A percentile compares a stretch with the other conserved stretches of the same genome.
These are phyloP conservation scores for Pachyuromys duprasi DNA, from an alignment of 2,797 vertebrate genomes.

Conservation along the genomic window DNA sequence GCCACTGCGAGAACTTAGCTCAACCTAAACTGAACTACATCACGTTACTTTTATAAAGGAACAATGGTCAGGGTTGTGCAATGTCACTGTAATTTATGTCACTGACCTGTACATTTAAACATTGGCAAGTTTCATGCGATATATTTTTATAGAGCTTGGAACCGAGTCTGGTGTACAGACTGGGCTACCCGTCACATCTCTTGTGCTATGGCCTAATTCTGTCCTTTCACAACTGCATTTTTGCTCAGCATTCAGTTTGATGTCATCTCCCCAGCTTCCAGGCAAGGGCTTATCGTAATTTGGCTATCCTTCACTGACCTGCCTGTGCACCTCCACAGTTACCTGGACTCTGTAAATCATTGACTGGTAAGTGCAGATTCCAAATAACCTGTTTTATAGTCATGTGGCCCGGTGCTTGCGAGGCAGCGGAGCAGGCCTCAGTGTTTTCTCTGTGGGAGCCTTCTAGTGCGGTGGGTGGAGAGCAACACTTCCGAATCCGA, in stretches of 20 bases:
- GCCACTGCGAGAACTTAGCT: neutral
- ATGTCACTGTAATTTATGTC: neutral
- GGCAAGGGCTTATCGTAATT: neutral
- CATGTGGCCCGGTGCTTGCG: neutral
- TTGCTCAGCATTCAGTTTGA: neutral
- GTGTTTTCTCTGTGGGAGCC: neutral
- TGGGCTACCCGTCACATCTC: neutral
- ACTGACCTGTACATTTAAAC: neutral
- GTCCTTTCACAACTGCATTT: neutral
- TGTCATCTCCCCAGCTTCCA: neutral
- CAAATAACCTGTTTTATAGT: constrained; percentile 37
- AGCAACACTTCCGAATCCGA: neutral
- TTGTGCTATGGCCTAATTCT: neutral
- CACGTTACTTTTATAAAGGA: neutral
- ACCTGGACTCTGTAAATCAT: constrained; percentile 62
- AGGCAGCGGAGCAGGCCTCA: neutral
- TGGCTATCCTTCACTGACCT: constrained; percentile 14
- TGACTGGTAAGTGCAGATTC: neutral
- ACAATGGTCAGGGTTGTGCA: neutral
- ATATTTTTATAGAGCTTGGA: neutral
- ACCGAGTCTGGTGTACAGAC: too few species aligned
- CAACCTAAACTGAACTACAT: neutral
- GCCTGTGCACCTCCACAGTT: neutral
- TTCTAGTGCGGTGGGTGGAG: neutral
- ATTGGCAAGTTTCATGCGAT: neutral